phyloP scores from a whole-genome alignment of 2,888 invertebrate species.

The Polyploca ridens region DNA sequence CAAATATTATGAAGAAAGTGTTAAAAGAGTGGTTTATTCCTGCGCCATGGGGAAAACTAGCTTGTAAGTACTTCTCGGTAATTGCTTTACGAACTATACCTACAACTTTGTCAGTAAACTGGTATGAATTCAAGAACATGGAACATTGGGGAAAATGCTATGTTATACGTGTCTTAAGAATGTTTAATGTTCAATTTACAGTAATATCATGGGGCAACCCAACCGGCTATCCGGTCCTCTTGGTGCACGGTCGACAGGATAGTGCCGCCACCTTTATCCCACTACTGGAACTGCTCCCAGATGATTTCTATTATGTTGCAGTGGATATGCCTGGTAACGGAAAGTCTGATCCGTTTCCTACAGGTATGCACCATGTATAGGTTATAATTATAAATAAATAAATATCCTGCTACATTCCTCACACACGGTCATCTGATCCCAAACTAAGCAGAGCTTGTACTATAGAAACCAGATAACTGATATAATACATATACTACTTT shows the following conservation, averaged over 20 bases:
- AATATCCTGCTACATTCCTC: too few species aligned
- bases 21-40: conserved; percentile 58
- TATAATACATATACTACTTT: too few species aligned
- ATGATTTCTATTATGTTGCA: conserved; percentile 58
- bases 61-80: conserved; percentile 66
- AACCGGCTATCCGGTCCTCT: conserved; percentile 76
- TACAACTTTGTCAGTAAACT: background rate
- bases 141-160: too few species aligned
- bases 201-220: conserved; percentile 85
- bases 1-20: conserved; percentile 29
- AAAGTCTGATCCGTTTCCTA: conserved; percentile 80
- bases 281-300: conserved; percentile 80
- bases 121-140: too few species aligned
- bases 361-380: conserved; percentile 40
- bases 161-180: too few species aligned
- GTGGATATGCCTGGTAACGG: conserved; percentile 87
- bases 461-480: too few species aligned
- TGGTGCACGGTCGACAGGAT: conserved; percentile 86
- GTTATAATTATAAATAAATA: background rate
- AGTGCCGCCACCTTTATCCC: conserved; percentile 85
- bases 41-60: conserved; percentile 85
- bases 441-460: too few species aligned
- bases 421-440: too few species aligned
- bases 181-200: conserved; percentile 45
- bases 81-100: background rate